phyloP scores from a whole-genome alignment of 2,888 invertebrate species.

The Orthosia incerta region DNA sequence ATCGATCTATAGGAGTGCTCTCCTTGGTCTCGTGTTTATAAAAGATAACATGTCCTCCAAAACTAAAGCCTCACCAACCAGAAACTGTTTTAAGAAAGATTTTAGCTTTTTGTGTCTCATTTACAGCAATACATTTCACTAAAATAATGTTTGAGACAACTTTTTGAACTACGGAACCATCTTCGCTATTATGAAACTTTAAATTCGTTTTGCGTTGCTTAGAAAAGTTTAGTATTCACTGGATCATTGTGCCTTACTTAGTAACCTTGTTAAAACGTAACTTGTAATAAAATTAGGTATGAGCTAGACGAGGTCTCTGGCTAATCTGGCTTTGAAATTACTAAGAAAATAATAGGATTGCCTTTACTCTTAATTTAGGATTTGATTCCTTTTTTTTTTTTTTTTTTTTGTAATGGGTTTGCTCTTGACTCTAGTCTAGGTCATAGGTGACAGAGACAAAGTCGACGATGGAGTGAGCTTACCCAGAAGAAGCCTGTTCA shows the following conservation, averaged over 20 bases:
- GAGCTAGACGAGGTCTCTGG: not conserved
- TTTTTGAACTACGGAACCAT: constrained; percentile 10
- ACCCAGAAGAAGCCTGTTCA: no score
- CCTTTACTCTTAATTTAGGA: not conserved
- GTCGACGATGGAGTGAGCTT: no score
- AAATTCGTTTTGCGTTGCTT: constrained; percentile 26
- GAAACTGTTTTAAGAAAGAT: not conserved
- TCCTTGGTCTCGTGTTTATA: not conserved
- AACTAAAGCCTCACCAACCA: not conserved
- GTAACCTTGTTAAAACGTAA: constrained; percentile 22
- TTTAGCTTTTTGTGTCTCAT: not conserved
- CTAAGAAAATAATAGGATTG: not conserved
- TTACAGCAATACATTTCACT: not conserved
- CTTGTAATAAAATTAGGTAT: constrained; percentile 2
- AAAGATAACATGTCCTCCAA: not conserved
- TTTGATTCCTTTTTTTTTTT: not conserved
- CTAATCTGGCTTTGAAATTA: not conserved
- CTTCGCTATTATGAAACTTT: constrained; percentile 17
- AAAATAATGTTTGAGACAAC: not conserved
- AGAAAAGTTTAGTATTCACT: constrained; percentile 1
- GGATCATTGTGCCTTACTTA: constrained; percentile 7
- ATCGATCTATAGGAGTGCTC: no score
- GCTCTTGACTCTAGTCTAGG: no score
- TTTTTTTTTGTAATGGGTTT: no score
- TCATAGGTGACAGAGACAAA: no score